phyloP scores from a whole-genome alignment of 2,888 invertebrate genomes.

The Lochmaea capreae region DNA sequence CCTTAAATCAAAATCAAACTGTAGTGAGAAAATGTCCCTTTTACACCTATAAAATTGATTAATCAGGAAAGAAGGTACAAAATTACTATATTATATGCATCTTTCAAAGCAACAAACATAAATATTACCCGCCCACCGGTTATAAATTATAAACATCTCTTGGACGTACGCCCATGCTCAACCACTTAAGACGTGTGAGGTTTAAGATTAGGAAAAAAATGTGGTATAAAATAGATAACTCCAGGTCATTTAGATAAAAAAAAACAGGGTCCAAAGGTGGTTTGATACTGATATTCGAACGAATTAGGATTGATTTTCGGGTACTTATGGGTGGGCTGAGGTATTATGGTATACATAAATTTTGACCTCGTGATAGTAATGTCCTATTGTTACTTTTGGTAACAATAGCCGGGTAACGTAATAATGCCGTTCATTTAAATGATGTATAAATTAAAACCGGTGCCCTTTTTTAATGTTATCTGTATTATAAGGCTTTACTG shows the following conservation, averaged over 20 bases:
- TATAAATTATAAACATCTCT: background rate
- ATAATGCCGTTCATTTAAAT: background rate
- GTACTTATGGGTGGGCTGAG: background rate
- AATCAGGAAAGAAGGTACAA: background rate
- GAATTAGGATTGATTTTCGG: slow-evolving; percentile 9
- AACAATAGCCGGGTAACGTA: background rate
- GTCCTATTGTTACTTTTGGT: slow-evolving; percentile 3
- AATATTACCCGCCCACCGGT: background rate
- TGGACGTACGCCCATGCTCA: background rate
- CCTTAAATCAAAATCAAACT: background rate
- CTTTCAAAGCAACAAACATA: background rate
- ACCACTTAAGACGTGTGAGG: slow-evolving; percentile 13
- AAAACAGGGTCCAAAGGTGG: background rate
- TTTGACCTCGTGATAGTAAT: slow-evolving; percentile 8
- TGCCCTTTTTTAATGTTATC: background rate
- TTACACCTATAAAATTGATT: background rate
- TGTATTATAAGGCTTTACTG: background rate
- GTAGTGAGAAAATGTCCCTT: too few relatives aligned
- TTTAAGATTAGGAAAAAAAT: background rate
- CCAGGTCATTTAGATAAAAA: background rate
- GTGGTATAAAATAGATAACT: background rate
- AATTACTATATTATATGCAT: background rate
- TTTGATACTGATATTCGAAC: background rate
- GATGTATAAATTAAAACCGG: background rate
- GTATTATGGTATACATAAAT: slow-evolving; percentile 6